Conservation (phyloP, 1,140 invertebrate genomes). For the Hylyphantes graminicola region DNA sequence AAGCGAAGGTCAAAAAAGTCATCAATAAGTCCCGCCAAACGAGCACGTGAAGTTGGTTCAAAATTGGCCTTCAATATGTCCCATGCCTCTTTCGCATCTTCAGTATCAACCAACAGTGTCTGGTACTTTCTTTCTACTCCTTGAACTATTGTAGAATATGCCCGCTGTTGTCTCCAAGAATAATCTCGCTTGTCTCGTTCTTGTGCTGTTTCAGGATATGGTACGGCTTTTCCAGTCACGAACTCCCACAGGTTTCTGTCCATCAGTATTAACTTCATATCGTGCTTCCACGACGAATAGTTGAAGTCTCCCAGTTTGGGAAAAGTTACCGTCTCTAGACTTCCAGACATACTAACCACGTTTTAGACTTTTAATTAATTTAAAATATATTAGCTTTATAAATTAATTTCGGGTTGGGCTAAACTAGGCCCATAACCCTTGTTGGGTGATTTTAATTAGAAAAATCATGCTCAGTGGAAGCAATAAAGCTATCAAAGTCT, state of each 20-base stretch:
- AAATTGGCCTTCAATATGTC: slow-evolving; percentile 17
- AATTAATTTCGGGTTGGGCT: too few species aligned
- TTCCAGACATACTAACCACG: too few species aligned
- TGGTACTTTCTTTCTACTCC: not conserved
- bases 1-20: not conserved
- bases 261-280: too few species aligned
- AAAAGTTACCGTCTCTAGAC: too few species aligned
- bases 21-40: not conserved
- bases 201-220: not conserved
- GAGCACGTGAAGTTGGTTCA: slow-evolving; percentile 13
- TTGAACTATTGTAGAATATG: not conserved
- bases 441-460: too few species aligned
- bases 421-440: too few species aligned
- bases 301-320: too few species aligned
- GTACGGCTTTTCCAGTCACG: not conserved
- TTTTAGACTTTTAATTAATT: too few species aligned
- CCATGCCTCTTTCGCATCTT: not conserved
- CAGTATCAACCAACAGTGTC: not conserved
- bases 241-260: not conserved
- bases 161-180: not conserved
- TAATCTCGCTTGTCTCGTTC: not conserved
- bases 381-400: too few species aligned
- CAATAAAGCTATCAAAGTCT: too few species aligned
- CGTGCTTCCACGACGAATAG: too few species aligned
- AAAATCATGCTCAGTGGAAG: too few species aligned